Evolutionary conservation across 2,113 vertebrate genomes (phyloP).

Genomic region (Genyomyrus donnyi): DNA sequence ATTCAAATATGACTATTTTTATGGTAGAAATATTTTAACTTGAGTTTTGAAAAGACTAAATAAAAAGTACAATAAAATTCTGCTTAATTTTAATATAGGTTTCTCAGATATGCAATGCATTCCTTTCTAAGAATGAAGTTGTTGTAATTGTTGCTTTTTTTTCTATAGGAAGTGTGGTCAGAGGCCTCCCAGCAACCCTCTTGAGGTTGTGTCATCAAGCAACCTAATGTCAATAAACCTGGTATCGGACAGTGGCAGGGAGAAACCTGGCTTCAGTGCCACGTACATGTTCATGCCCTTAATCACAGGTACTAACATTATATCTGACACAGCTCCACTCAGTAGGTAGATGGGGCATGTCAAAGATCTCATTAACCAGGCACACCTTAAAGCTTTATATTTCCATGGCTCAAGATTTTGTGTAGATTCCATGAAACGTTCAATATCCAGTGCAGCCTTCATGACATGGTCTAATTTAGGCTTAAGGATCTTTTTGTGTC

Average conservation of each 20-base stretch:
- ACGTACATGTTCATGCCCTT: slow-evolving; percentile 37
- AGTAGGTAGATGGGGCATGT: neutral
- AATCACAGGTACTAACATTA: slow-evolving; percentile 29
- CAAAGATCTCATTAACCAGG: neutral
- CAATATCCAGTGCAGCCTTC: neutral
- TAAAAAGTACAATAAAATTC: neutral
- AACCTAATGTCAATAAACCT: slow-evolving; percentile 64
- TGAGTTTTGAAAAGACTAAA: neutral
- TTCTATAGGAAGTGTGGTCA: slow-evolving; percentile 61
- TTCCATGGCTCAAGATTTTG: neutral
- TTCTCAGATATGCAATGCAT: neutral
- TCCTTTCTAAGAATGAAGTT: neutral
- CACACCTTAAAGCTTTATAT: neutral
- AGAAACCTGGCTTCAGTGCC: slow-evolving; percentile 55
- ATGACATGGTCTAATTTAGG: neutral
- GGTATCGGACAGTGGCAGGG: slow-evolving; percentile 41
- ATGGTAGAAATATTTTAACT: neutral
- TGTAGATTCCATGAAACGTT: neutral
- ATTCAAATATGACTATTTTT: neutral
- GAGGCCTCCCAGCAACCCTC: slow-evolving; percentile 59
- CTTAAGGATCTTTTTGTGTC: neutral
- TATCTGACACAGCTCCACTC: neutral
- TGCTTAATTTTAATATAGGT: neutral
- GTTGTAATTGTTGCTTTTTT: neutral
- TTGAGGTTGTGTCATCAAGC: slow-evolving; percentile 58